Evolutionary conservation across 2,113 vertebrate species (phyloP), one percentile per base, ranked within the genome.

Genomic region (Neoarius graeffei): DNA sequence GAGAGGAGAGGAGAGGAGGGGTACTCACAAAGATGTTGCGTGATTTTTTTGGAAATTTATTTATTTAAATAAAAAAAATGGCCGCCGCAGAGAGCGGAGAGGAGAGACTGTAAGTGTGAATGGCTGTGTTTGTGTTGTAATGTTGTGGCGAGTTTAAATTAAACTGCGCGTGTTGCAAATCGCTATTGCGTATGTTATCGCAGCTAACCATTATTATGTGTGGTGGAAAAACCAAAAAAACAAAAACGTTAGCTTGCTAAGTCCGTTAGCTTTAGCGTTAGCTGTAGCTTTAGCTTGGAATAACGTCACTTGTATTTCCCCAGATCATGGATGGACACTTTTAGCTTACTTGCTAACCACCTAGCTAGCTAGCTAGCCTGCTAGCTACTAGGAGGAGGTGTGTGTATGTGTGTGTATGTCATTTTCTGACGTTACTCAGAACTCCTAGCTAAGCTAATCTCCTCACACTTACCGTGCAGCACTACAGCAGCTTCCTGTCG

Each of bases 31-130:
- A 94, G 95, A 95, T 96, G 95, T 96, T 96, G 94, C 91, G 93
- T 92, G 94, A 93, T 94, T 94, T 92, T 88, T 94, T 94, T 93
- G 94, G 94, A 92, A 93, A 95, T 94, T 95, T 95, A 96, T 96
- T 96, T 95, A 96, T 96, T 96, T 96, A 95, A 96, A 96, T 96
- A 96, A 85, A 85, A 84, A 95, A 96, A 95, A 96, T 96, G 95
- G 95, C 95, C 94, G 95, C 95, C 95, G 95, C 94, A 94, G 95
- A 95, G 94, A 95, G 95, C 94, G 95, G 94, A 95, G 95, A 95
- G 93, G 94, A 95, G 92, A 94, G 93, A 95, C 93, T 95, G 95
- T 96, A 95, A 95, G 95, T 96, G 93, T 91, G 89, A 87, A 93
- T 93, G 90, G 89, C 88, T 93, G 92, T 87, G 89, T 92, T 91